Evolutionary conservation across 2,113 vertebrate genomes (phyloP).

Genomic region (Eleginops maclovinus): DNA sequence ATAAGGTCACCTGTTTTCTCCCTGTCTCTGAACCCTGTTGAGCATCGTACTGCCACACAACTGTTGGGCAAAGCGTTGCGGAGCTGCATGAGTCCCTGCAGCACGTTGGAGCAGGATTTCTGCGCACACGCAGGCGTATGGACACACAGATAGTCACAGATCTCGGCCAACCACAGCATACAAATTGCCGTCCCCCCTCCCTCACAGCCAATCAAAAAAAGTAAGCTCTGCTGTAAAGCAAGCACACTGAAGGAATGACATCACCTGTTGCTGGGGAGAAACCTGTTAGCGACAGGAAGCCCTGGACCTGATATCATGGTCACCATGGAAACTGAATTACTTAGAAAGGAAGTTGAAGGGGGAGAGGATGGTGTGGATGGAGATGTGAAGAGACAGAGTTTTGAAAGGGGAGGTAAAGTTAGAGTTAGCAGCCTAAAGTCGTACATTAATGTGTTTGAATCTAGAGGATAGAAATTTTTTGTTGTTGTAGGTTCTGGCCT

Average conservation of each 20-base stretch:
- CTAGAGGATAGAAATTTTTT: too few relatives aligned
- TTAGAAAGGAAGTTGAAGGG: slow-evolving; percentile 60
- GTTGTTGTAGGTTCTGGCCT: too few relatives aligned
- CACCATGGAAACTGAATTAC: slow-evolving; percentile 82
- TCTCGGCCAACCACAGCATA: slow-evolving; percentile 49
- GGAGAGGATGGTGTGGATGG: slow-evolving; percentile 44
- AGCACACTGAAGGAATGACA: slow-evolving; percentile 71
- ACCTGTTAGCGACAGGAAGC: slow-evolving; percentile 79
- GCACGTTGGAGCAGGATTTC: slow-evolving; percentile 26
- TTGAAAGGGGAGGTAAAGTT: slow-evolving; percentile 8
- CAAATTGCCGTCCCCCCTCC: slow-evolving; percentile 39
- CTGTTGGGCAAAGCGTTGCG: slow-evolving; percentile 25
- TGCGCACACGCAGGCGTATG: slow-evolving; percentile 5
- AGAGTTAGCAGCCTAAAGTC: not conserved
- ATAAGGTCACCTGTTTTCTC: slow-evolving; percentile 70
- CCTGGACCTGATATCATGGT: slow-evolving; percentile 76
- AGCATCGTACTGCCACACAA: slow-evolving; percentile 57
- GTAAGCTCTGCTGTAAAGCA: slow-evolving; percentile 44
- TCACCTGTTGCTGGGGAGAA: slow-evolving; percentile 85
- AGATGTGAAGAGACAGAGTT: slow-evolving; percentile 28
- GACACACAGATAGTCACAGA: slow-evolving; percentile 29
- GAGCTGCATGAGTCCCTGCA: slow-evolving; percentile 50
- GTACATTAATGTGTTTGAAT: too few relatives aligned
- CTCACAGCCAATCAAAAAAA: slow-evolving; percentile 72
- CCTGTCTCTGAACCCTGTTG: slow-evolving; percentile 60